phyloP scores from a whole-genome alignment of 1,140 invertebrate species.

The Temnothorax nylanderi region DNA sequence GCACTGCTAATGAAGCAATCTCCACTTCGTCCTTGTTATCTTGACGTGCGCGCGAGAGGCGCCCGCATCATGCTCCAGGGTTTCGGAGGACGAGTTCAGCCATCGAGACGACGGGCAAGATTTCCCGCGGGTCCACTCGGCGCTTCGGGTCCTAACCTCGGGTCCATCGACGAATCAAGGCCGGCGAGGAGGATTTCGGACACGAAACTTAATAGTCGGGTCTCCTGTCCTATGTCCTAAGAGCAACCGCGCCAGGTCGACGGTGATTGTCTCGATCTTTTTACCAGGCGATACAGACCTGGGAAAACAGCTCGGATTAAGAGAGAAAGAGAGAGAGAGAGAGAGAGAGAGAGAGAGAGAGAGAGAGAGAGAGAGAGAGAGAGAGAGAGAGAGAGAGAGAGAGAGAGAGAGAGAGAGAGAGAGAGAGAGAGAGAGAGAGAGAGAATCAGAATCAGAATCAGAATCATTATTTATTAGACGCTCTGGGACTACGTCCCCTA shows the following conservation, averaged over 20 bases:
- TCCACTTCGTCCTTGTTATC: conserved; percentile 65
- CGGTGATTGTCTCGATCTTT: neutral
- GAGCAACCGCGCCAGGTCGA: neutral
- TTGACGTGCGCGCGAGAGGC: conserved; percentile 43
- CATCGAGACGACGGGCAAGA: conserved; percentile 62
- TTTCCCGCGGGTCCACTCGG: conserved; percentile 67
- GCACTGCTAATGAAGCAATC: conserved; percentile 64
- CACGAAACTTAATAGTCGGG: conserved; percentile 51
- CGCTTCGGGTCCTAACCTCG: conserved; percentile 21
- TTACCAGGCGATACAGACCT: neutral
- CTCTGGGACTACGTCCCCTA: too few species aligned
- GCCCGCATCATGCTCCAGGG: conserved; percentile 26
- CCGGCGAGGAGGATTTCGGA: conserved; percentile 54
- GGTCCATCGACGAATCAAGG: conserved; percentile 51
- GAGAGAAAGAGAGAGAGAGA: conserved; percentile 1
- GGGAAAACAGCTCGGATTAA: conserved; percentile 21
- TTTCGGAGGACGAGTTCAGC: conserved; percentile 55
- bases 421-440: too few species aligned
- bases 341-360: neutral
- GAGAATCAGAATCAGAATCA: too few species aligned
- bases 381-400: too few species aligned
- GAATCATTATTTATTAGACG: too few species aligned
- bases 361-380: too few species aligned
- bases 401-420: too few species aligned
- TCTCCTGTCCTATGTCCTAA: neutral